Percentiles rank a stretch among this genome's conserved stretches.
Conservation (phyloP, 1,140 invertebrate species). For the Drosophila guanche region DNA sequence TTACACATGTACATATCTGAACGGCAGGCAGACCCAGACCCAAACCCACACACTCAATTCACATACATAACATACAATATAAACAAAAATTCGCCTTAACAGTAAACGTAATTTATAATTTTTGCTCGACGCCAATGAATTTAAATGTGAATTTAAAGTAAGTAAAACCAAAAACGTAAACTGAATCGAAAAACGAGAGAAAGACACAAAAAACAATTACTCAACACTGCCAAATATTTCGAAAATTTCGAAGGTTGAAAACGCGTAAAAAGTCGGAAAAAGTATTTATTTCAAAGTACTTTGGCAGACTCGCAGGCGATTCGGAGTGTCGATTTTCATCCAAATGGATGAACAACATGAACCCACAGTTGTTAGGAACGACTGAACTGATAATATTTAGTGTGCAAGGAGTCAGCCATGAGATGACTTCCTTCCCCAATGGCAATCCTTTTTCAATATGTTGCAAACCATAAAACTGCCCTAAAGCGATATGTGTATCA, state of each 20-base stretch:
- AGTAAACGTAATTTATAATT: conserved; percentile 40
- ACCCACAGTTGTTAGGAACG: conserved; percentile 63
- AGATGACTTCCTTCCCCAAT: conserved; percentile 6
- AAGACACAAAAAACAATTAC: conserved; percentile 36
- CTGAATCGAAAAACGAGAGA: conserved; percentile 9
- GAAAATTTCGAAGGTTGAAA: too few species aligned
- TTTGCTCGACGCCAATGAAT: conserved; percentile 57
- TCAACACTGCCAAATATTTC: conserved; percentile 78
- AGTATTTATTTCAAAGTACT: too few species aligned
- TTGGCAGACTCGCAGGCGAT: conserved; percentile 98
- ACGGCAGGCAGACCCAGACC: not conserved
- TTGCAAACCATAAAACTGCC: conserved; percentile 28
- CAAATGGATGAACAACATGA: conserved; percentile 88
- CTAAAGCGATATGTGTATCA: conserved; percentile 15
- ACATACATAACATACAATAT: not conserved
- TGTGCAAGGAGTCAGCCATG: conserved; percentile 2
- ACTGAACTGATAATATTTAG: conserved; percentile 56
- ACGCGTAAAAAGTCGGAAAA: too few species aligned
- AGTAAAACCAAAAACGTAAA: conserved; percentile 12
- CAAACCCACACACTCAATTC: not conserved
- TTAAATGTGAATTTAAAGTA: conserved; percentile 52
- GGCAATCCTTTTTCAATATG: conserved; percentile 17
- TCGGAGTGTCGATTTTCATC: conserved; percentile 98
- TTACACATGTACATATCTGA: conserved; percentile 36
- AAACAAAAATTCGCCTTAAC: conserved; percentile 42